Conservation (phyloP, 2,888 invertebrate genomes). For the Xestia rhomboidea region DNA sequence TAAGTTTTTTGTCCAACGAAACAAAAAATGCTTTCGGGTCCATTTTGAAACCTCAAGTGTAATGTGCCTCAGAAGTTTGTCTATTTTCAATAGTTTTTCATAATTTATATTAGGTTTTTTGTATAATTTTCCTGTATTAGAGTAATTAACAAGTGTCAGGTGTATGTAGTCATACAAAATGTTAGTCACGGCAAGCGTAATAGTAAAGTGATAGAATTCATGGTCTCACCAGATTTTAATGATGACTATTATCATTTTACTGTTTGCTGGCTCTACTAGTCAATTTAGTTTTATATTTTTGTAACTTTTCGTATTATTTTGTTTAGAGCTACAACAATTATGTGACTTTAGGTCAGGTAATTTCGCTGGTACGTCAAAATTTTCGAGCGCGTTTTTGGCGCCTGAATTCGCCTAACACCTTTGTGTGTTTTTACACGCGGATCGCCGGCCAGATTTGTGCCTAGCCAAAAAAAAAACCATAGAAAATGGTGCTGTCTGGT, state of each 20-base stretch:
- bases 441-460: neutral
- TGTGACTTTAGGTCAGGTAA: neutral
- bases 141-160: neutral
- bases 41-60: no score
- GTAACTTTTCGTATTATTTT: neutral
- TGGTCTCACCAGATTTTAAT: neutral
- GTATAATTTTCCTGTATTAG: slow-evolving; percentile 6
- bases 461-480: neutral
- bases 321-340: neutral
- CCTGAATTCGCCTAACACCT: no score
- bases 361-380: neutral
- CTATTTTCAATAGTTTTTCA: neutral
- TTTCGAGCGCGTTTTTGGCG: neutral
- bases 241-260: neutral
- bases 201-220: neutral
- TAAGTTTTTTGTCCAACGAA: neutral
- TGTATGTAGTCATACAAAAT: neutral
- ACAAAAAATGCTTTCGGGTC: neutral
- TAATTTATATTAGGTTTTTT: neutral
- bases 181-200: neutral
- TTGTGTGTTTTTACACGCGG: no score
- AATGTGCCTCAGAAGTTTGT: neutral
- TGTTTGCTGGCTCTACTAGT: slow-evolving; percentile 25
- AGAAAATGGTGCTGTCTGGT: neutral
- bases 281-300: slow-evolving; percentile 18